Base-by-base conservation (phyloP, 2,797 vertebrate genomes). In the Aulostomus chinensis region DNA sequence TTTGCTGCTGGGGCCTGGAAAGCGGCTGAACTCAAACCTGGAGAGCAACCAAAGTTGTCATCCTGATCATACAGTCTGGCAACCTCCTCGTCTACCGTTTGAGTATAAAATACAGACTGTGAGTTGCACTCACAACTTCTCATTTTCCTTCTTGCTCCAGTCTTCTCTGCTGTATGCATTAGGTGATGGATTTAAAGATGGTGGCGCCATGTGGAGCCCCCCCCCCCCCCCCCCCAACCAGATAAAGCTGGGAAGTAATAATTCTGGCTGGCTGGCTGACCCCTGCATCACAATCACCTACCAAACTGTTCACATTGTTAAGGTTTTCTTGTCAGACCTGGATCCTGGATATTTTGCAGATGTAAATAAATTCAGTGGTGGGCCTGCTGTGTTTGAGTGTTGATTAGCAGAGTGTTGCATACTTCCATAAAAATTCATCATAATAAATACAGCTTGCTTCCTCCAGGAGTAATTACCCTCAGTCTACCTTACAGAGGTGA, bases 121-220 rank as follows among this genome's bases (percentile, higher is more conserved):
- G n/a, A n/a, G n/a, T n/a, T 31, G 7, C 42, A 48, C 12, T 32
- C 7, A 17, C 7, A 61, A 28, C 9, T 20, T 16, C n/a, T 4
- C 4, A 25, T 35, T 56, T 30, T 11, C 46, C 32, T 12, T 45
- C 3, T 53, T 29, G 15, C 34, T 4, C 1, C 31, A 20, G 22
- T 14, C 41, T 24, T 50, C 31, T 62, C 58, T 64, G 50, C 28
- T 61, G 18, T 21, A 31, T 49, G 32, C 22, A 47, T 58, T 63
- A 41, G 32, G 36, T 73, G 65, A 77, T 35, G 36, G 30, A 78
- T 73, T 50, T 56, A n/a, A 25, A 8, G 41, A 18, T 54, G 24
- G 20, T 18, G 59, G 14, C 33, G 51, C 50, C 51, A 52, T 32
- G 51, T 14, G 18, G 40, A 49, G 68, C n/a, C n/a, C n/a, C n/a